Conservation (phyloP, 2,888 invertebrate genomes). For the Miltochrista miniata region DNA sequence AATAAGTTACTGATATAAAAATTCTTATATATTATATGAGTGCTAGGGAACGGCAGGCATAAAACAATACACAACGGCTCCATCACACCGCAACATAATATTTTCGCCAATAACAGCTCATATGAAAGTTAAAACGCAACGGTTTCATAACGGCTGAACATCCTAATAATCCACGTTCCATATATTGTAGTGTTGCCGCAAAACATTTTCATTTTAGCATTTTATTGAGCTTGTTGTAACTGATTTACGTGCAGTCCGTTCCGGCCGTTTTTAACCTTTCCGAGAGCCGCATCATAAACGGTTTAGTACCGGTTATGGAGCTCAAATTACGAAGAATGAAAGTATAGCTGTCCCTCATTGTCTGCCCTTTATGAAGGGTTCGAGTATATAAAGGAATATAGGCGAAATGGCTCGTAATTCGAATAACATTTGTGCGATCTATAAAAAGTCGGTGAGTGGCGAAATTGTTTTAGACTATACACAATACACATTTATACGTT, state of each 20-base stretch:
- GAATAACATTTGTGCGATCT: conserved; percentile 76
- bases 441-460: conserved; percentile 60
- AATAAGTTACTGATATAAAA: not conserved
- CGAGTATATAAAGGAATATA: conserved; percentile 71
- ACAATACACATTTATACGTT: too few relatives aligned
- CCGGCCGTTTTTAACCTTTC: conserved; percentile 73
- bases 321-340: conserved; percentile 76
- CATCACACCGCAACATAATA: conserved; percentile 1
- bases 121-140: conserved; percentile 27
- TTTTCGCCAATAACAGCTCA: conserved; percentile 21
- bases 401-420: conserved; percentile 70
- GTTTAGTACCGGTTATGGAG: conserved; percentile 75
- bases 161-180: conserved; percentile 42
- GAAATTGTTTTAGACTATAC: conserved; percentile 56
- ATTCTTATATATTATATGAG: too few relatives aligned
- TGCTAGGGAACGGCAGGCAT: too few relatives aligned
- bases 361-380: conserved; percentile 74
- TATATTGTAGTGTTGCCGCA: conserved; percentile 44
- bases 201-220: conserved; percentile 58
- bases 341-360: conserved; percentile 69
- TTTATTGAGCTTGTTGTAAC: conserved; percentile 59
- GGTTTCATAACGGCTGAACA: conserved; percentile 34
- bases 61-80: too few relatives aligned
- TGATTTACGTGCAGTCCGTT: conserved; percentile 67
- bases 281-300: conserved; percentile 76